Base-by-base conservation (phyloP, 2,888 invertebrate genomes). In the Odontocolon sp. region DNA sequence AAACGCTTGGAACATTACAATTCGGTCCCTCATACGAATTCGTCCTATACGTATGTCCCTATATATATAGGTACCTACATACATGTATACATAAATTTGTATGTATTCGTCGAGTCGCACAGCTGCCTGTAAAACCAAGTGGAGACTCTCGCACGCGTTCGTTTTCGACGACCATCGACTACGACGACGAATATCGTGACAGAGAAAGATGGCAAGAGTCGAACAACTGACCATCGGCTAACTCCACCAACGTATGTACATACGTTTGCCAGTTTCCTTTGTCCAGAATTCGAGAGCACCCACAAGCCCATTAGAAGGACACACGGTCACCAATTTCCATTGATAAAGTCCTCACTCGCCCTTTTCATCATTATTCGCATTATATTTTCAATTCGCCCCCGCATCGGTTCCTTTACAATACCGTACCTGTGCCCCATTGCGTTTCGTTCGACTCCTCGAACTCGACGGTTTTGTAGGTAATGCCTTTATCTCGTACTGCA, bases 301-400 rank as follows among this genome's bases (percentile, higher is more conserved):
- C 80, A 80, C 80, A 77, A 79, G 79, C 70, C 86, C 83, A 88
- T 88, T 88, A 88, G 85, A 80, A 81, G 78, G 80, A 82, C 81
- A 66, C 79, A 69, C 67, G 68, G 67, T 70, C 82, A 75, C 81
- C 86, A 82, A 85, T 86, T 86, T 84, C 82, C 83, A 86, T 87
- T 87, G 86, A 86, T 85, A 85, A 83, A 84, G 81, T 82, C 80
- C 83, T 84, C 86, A 45, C 42, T 47, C 45, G 56, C 28, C n/a
- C 61, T 23, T 61, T 86, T 85, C 83, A 82, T 76, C 85, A 80
- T 84, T 83, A 81, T 78, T 79, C 57, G 38, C 72, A 63, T 73
- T 59, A 52, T 72, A 18, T 63, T 42, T 54, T 38, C 33, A 28
- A 21, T 38, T 69, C 59, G 54, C 67, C 73, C 61, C 18, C 73